These are phyloP conservation scores for Crepidodera aurea DNA, from an alignment of 2,888 invertebrate genomes.

Conservation along the genomic window DNA sequence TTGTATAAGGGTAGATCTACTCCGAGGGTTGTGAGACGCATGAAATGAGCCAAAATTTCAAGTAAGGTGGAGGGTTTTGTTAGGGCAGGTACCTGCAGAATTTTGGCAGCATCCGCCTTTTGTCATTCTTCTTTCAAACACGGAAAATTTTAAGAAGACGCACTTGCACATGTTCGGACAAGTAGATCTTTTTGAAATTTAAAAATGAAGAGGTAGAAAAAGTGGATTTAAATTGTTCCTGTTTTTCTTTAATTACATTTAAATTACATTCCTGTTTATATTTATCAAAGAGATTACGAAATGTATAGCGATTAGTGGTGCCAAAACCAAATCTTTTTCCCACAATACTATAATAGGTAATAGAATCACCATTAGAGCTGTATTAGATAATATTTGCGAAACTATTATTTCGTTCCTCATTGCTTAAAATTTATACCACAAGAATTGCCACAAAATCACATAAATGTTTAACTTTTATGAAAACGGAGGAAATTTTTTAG, in stretches of 20 bases:
- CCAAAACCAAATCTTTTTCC: not conserved
- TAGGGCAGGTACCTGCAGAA: slow-evolving; percentile 17
- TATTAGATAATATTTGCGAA: slow-evolving; percentile 7
- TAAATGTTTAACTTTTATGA: not conserved
- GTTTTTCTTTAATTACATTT: not conserved
- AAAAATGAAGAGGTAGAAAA: not conserved
- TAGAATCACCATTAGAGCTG: not conserved
- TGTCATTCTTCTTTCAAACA: not conserved
- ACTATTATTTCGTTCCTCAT: not conserved
- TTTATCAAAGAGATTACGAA: not conserved
- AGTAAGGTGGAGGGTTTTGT: slow-evolving; percentile 6
- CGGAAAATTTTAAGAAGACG: not conserved
- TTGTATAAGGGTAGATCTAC: not conserved
- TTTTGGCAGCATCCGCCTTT: slow-evolving; percentile 6
- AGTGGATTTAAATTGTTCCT: too few species aligned
- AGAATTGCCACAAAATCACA: not conserved
- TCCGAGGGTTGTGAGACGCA: not conserved
- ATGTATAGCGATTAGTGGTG: not conserved
- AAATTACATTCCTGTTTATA: too few species aligned
- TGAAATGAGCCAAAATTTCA: slow-evolving; percentile 12
- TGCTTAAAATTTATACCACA: not conserved
- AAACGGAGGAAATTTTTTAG: too few species aligned
- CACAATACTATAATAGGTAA: not conserved
- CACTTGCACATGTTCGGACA: not conserved
- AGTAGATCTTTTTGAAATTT: not conserved